Percentiles rank a stretch among this genome's conserved stretches.
Conservation (phyloP, 2,888 invertebrate species). For the Deilephila elpenor region DNA sequence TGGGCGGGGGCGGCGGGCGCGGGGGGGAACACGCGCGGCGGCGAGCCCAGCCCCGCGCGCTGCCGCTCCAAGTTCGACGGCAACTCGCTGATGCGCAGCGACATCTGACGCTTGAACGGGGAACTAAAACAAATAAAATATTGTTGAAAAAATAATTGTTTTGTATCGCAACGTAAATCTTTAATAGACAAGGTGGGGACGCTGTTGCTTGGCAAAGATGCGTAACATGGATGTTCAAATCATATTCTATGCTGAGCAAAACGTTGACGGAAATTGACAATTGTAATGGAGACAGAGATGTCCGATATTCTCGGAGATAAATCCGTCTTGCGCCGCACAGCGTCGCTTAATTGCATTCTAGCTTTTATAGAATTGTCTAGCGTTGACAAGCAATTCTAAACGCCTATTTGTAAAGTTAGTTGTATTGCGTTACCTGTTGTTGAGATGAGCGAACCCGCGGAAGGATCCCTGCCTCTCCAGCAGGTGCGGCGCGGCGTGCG, state of each 20-base stretch:
- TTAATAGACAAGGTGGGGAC: no score
- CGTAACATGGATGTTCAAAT: no score
- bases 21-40: slow-evolving; percentile 87
- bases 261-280: no score
- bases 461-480: slow-evolving; percentile 98
- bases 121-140: slow-evolving; percentile 86
- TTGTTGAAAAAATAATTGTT: no score
- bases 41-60: slow-evolving; percentile 89
- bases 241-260: no score
- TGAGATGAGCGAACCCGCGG: slow-evolving; percentile 93
- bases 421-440: slow-evolving; percentile 72
- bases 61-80: slow-evolving; percentile 96
- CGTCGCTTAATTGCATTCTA: no score
- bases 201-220: no score
- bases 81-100: slow-evolving; percentile 96
- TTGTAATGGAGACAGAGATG: no score
- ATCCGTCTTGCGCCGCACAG: no score
- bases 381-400: background rate
- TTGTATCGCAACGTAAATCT: no score
- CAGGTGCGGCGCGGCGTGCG: slow-evolving; percentile 97
- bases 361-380: background rate
- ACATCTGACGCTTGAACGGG: slow-evolving; percentile 98
- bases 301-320: no score
- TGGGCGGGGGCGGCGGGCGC: slow-evolving; percentile 67
- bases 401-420: no score